A percentile compares a stretch with the other conserved stretches of the same genome.
phyloP scores from a whole-genome alignment of 2,797 vertebrate genomes.

The Meriones psammophilus region DNA sequence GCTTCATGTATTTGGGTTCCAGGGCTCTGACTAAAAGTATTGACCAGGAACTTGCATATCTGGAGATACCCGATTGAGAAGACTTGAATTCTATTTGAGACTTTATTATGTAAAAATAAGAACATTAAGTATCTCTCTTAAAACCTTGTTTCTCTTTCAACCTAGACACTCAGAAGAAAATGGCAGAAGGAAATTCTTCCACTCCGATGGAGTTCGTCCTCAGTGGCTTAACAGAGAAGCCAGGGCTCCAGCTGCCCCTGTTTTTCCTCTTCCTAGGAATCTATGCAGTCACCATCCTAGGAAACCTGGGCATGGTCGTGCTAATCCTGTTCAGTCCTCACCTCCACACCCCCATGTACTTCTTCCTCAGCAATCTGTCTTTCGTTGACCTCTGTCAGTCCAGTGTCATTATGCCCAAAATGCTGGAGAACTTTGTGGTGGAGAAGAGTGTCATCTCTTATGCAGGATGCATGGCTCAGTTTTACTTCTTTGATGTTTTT shows the following conservation, averaged over 20 bases:
- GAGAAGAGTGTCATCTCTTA: not conserved
- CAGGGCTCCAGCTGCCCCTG: not conserved
- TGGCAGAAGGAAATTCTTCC: not conserved
- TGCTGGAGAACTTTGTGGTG: not conserved
- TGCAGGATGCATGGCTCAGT: not conserved
- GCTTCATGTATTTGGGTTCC: not conserved
- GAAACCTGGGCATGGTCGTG: not conserved
- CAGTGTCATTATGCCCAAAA: not conserved
- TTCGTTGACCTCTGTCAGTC: not conserved
- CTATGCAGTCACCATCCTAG: not conserved
- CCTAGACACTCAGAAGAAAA: not conserved
- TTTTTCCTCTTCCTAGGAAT: not conserved
- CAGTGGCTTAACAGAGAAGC: not conserved
- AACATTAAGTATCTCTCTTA: not conserved
- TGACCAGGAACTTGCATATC: not conserved
- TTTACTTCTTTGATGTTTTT: not conserved
- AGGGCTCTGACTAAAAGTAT: not conserved
- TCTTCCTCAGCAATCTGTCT: not conserved
- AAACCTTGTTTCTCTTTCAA: not conserved
- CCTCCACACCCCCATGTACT: not conserved
- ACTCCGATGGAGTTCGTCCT: not conserved
- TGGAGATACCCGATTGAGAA: not conserved
- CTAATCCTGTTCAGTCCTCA: not conserved
- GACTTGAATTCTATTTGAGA: not conserved
- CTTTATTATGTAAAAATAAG: not conserved